A percentile compares a stretch with the other conserved stretches of the same genome.
These are phyloP conservation scores for Lithobius niger DNA, from an alignment of 1,140 invertebrate species.

Conservation along the genomic window DNA sequence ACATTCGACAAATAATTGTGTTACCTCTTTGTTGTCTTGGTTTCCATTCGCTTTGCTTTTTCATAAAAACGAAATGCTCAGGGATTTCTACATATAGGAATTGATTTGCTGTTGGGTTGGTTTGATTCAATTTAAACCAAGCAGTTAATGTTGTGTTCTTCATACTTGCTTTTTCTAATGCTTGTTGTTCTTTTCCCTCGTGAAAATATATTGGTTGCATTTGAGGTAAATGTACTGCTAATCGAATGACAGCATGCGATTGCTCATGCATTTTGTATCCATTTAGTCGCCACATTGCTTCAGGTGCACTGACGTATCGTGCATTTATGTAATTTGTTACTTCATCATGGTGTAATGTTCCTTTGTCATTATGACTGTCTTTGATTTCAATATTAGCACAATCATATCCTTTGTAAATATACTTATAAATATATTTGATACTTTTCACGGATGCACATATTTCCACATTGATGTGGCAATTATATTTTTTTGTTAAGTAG, in stretches of 20 bases:
- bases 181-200: not conserved
- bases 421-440: too few species aligned
- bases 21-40: not conserved
- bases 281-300: slow-evolving; percentile 32
- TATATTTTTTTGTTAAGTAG: too few species aligned
- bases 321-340: slow-evolving; percentile 26
- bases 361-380: not conserved
- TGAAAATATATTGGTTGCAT: not conserved
- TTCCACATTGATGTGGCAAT: too few species aligned
- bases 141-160: not conserved
- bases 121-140: slow-evolving; percentile 1
- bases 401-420: too few species aligned
- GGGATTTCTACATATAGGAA: not conserved
- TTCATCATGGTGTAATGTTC: slow-evolving; percentile 26
- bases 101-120: not conserved
- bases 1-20: not conserved
- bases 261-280: slow-evolving; percentile 27
- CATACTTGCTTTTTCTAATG: not conserved
- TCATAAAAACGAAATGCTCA: not conserved
- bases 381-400: too few species aligned
- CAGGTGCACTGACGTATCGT: slow-evolving; percentile 31
- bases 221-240: slow-evolving; percentile 30
- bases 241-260: slow-evolving; percentile 28
- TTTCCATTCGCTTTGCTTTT: not conserved
- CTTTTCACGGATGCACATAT: too few species aligned